Evolutionary conservation across 1,140 invertebrate species (phyloP).

Genomic region (Platyscapa corneri): DNA sequence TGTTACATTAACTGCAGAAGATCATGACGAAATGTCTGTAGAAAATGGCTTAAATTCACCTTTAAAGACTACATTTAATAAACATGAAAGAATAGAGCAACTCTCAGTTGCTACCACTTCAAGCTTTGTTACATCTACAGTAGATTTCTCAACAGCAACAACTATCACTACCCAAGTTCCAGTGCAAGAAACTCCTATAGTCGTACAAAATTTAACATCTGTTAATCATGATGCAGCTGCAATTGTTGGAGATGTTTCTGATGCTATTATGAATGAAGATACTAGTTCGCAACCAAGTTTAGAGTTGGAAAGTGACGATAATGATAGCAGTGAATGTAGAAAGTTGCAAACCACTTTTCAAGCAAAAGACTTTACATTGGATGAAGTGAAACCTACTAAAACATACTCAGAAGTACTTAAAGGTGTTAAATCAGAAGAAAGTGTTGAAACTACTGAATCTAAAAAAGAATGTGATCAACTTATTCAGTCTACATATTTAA

Average conservation of each 20-base stretch:
- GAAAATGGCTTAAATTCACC: conserved; percentile 24
- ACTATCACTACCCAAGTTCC: conserved; percentile 52
- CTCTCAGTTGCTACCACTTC: conserved; percentile 53
- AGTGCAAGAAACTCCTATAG: conserved; percentile 46
- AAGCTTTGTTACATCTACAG: conserved; percentile 57
- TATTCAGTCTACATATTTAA: neutral
- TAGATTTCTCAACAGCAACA: conserved; percentile 58
- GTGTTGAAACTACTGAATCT: conserved; percentile 21
- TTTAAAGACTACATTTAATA: conserved; percentile 48
- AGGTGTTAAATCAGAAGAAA: conserved; percentile 37
- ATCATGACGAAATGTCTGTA: conserved; percentile 54
- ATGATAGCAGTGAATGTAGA: conserved; percentile 59
- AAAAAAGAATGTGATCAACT: conserved; percentile 45
- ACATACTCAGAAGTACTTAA: conserved; percentile 49
- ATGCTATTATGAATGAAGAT: conserved; percentile 71
- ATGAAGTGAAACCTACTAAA: conserved; percentile 55
- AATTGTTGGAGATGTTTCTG: conserved; percentile 64
- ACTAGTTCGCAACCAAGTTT: conserved; percentile 71
- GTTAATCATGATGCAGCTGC: conserved; percentile 57
- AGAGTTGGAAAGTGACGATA: conserved; percentile 66
- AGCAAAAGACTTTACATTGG: conserved; percentile 65
- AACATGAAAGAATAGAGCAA: conserved; percentile 48
- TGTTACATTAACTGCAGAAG: conserved; percentile 55
- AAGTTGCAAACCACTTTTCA: conserved; percentile 72
- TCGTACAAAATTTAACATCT: conserved; percentile 56